These are phyloP conservation scores for Tetrax tetrax DNA, from an alignment of 2,113 vertebrate genomes.

Conservation along the genomic window DNA sequence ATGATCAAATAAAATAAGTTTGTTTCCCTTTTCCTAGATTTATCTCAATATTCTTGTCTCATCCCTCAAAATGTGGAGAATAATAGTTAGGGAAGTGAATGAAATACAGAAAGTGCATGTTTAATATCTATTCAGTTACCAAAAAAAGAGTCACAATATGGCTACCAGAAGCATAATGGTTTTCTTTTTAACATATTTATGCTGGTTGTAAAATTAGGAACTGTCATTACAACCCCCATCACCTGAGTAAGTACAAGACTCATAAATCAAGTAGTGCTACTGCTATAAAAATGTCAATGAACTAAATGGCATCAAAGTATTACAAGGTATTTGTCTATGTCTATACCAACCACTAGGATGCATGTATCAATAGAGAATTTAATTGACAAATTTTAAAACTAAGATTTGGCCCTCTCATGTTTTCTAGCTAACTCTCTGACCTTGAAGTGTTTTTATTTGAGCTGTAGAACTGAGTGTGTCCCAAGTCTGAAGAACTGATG, in stretches of 20 bases:
- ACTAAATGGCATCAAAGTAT: conserved; percentile 37
- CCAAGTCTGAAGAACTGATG: neutral
- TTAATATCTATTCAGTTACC: conserved; percentile 40
- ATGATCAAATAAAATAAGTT: neutral
- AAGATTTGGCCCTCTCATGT: neutral
- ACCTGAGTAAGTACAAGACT: conserved; percentile 55
- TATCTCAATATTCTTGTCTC: neutral
- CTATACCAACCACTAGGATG: neutral
- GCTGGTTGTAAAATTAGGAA: conserved; percentile 68
- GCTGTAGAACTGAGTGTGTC: neutral
- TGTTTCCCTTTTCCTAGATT: neutral
- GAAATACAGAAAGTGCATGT: conserved; percentile 8
- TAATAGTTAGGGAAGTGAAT: neutral
- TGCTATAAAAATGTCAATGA: conserved; percentile 55
- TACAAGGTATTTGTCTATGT: neutral
- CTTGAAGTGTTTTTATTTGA: conserved; percentile 21
- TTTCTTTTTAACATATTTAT: conserved; percentile 65
- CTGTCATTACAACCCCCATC: conserved; percentile 52
- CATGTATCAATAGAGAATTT: neutral
- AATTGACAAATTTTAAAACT: conserved; percentile 11
- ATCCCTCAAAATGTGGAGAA: conserved; percentile 28
- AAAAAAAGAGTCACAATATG: conserved; percentile 25
- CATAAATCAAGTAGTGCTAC: conserved; percentile 55
- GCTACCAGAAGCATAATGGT: conserved; percentile 20
- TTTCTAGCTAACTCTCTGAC: neutral